phyloP scores from a whole-genome alignment of 2,888 invertebrate species.

The Leucoma salicis region DNA sequence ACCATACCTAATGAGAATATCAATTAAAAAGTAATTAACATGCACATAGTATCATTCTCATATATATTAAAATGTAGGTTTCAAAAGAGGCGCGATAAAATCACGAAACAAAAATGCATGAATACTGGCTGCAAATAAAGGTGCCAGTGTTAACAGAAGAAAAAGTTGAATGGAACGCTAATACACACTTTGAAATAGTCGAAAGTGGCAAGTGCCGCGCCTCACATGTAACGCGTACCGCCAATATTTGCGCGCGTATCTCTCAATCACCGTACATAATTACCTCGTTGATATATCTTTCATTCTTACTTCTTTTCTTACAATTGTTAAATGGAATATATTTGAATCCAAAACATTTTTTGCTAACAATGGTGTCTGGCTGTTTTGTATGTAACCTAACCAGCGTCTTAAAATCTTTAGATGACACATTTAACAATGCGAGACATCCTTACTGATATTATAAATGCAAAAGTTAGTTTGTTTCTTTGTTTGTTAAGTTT shows the following conservation, averaged over 20 bases:
- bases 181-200: constrained; percentile 36
- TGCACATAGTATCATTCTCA: too few relatives aligned
- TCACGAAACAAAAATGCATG: too few relatives aligned
- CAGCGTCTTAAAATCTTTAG: too few relatives aligned
- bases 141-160: constrained; percentile 20
- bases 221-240: constrained; percentile 13
- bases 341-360: background rate
- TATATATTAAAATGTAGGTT: too few relatives aligned
- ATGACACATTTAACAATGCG: too few relatives aligned
- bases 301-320: background rate
- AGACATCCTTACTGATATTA: too few relatives aligned
- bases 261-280: constrained; percentile 17
- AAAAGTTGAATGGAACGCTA: constrained; percentile 38
- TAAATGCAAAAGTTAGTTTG: too few relatives aligned
- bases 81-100: too few relatives aligned
- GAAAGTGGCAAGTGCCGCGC: constrained; percentile 31
- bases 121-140: constrained; percentile 23
- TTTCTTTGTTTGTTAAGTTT: too few relatives aligned
- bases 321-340: background rate
- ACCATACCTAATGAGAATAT: background rate
- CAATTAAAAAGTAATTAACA: background rate
- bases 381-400: background rate
- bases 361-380: background rate
- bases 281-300: background rate
- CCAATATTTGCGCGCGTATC: constrained; percentile 26